Evolutionary conservation across 2,113 vertebrate species (phyloP), one percentile per base, ranked within the genome.

Genomic region (Tenebrosternarchus preto): DNA sequence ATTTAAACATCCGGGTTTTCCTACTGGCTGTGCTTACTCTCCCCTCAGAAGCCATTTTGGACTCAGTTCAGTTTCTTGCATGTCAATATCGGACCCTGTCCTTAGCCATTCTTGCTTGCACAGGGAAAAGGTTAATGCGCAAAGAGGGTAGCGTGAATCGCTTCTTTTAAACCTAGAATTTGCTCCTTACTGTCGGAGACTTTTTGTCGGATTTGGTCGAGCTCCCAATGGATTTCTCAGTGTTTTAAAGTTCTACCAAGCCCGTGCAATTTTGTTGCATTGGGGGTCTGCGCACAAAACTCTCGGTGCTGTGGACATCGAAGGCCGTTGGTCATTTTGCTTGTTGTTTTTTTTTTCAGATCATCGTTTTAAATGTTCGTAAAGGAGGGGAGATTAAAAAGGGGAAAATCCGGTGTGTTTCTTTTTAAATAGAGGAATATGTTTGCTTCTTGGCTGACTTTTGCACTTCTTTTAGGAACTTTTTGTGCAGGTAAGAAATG

Each of bases 1-100:
- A 93, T 88, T 87, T 91, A 85, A 92, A 94, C 94, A 95, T 95
- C 93, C 94, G 94, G 94, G 94, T 90, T 92, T 92, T 89, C 87
- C 90, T 88, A 82, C 89, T 89, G 91, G 90, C 90, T 90, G 86
- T 29, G 63, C 69, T 87, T 88, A 84, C 89, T 84, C 88, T 84
- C 87, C 87, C 71, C 79, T 86, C 87, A 89, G 86, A 67, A 87
- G 90, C 89, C 90, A 88, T 87, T 91, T 88, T 89, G 90, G 90
- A 91, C 71, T 77, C 86, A 61, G 87, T 91, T 91, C 87, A 90
- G 90, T 77, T 87, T 64, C 24, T 11, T 53, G 1, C 64, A 83
- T 69, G 64, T 25, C 43, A 50, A 50, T 50, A 50, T 15, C 43
- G 43, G 43, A 50, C 43, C 43, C 43, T 50, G 43, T 50, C 43